phyloP scores from a whole-genome alignment of 2,113 vertebrate genomes.

The Mus spicilegus region DNA sequence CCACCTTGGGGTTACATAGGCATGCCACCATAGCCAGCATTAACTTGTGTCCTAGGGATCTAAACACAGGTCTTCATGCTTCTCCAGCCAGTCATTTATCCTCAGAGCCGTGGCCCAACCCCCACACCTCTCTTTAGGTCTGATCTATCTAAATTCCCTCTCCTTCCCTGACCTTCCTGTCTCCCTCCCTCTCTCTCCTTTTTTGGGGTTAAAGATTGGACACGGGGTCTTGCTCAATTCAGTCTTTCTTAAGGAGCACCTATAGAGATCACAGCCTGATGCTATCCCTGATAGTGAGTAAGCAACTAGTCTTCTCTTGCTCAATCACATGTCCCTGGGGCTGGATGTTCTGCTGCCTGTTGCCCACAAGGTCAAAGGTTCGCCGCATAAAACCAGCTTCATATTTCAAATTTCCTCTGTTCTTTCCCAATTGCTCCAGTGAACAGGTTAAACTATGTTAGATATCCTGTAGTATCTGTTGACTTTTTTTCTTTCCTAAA shows the following conservation, averaged over 20 bases:
- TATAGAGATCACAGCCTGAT: constrained; percentile 21
- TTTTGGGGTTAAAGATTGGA: neutral
- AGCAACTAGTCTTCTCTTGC: constrained; percentile 39
- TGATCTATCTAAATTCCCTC: neutral
- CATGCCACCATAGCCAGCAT: neutral
- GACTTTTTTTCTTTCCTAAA: constrained; percentile 27
- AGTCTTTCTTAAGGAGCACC: constrained; percentile 13
- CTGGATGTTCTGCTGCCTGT: neutral
- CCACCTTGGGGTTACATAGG: neutral
- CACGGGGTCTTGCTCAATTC: neutral
- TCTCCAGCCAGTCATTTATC: neutral
- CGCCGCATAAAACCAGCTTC: constrained; percentile 16
- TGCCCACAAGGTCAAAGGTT: constrained; percentile 15
- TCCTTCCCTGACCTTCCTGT: neutral
- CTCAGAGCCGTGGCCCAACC: neutral
- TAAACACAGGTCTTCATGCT: neutral
- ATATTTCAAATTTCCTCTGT: neutral
- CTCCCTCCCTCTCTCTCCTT: neutral
- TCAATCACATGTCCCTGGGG: neutral
- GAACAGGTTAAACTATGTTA: neutral
- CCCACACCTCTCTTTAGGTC: neutral
- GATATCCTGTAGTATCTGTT: constrained; percentile 16
- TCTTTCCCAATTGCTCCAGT: constrained; percentile 31
- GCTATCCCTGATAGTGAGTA: constrained; percentile 41
- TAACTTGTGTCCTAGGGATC: neutral